Evolutionary conservation across 1,140 invertebrate species (phyloP).

Genomic region (Thrips palmi): DNA sequence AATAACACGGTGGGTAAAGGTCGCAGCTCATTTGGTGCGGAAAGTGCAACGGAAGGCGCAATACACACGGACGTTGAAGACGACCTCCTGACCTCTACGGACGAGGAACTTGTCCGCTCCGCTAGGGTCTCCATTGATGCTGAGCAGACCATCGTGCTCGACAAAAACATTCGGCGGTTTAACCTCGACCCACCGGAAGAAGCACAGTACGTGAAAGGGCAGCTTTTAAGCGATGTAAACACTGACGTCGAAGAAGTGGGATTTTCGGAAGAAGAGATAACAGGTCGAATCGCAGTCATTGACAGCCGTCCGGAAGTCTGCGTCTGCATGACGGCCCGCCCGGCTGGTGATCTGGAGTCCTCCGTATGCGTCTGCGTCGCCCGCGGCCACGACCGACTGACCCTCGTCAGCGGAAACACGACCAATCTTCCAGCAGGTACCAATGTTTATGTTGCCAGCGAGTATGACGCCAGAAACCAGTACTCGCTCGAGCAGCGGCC

Average conservation of each 20-base stretch:
- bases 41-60: no score
- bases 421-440: no score
- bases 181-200: conserved; percentile 25
- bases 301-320: conserved; percentile 15
- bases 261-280: conserved; percentile 16
- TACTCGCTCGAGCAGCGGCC: no score
- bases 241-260: conserved; percentile 33
- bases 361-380: conserved; percentile 14
- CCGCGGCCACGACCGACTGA: conserved; percentile 11
- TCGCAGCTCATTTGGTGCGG: no score
- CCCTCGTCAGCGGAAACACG: conserved; percentile 13
- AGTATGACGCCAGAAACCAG: no score
- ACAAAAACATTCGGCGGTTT: conserved; percentile 20
- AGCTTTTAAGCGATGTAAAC: conserved; percentile 19
- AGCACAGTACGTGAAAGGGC: conserved; percentile 27
- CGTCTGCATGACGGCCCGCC: conserved; percentile 12
- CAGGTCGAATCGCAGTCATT: no score
- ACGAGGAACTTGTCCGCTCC: conserved; percentile 21
- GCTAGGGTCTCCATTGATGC: conserved; percentile 9
- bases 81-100: conserved; percentile 27
- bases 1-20: no score
- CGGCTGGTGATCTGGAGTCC: conserved; percentile 5
- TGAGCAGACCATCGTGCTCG: background rate
- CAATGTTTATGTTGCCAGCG: no score
- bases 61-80: conserved; percentile 33